phyloP scores from a whole-genome alignment of 1,140 invertebrate genomes.

The Oscheius sp. region DNA sequence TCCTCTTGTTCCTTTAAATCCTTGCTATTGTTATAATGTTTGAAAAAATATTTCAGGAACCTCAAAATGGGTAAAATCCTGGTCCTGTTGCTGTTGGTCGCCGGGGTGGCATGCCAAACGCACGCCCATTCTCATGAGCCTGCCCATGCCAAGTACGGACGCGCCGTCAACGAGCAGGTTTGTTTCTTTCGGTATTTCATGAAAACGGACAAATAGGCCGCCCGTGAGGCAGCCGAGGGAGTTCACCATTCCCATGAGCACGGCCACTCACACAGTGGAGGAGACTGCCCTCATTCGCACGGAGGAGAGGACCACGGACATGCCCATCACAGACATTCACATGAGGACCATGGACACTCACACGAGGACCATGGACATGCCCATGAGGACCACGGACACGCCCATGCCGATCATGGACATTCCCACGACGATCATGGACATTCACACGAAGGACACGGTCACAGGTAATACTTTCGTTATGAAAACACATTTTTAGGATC shows the following conservation, averaged over 20 bases:
- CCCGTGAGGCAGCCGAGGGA: constrained; percentile 6
- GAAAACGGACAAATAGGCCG: not conserved
- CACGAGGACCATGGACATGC: constrained; percentile 10
- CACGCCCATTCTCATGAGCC: constrained; percentile 13
- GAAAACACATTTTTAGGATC: not conserved
- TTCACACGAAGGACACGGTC: constrained; percentile 30
- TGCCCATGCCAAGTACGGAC: constrained; percentile 30
- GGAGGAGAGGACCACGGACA: constrained; percentile 58
- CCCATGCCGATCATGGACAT: constrained; percentile 27
- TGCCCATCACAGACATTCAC: constrained; percentile 33
- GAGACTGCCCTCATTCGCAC: constrained; percentile 60
- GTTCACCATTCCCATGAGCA: constrained; percentile 11
- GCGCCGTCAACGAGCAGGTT: constrained; percentile 34
- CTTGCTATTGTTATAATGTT: too few species aligned
- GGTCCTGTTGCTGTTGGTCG: not conserved
- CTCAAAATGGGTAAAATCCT: constrained; percentile 2
- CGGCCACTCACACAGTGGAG: constrained; percentile 40
- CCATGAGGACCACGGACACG: constrained; percentile 26
- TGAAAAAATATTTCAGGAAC: constrained; percentile 15
- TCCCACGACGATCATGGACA: constrained; percentile 19
- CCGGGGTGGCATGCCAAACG: not conserved
- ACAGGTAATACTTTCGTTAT: not conserved
- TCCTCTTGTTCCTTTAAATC: too few species aligned
- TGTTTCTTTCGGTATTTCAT: constrained; percentile 10
- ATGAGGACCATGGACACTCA: constrained; percentile 30